Conservation (phyloP, 2,888 invertebrate genomes). For the Thereva unica region DNA sequence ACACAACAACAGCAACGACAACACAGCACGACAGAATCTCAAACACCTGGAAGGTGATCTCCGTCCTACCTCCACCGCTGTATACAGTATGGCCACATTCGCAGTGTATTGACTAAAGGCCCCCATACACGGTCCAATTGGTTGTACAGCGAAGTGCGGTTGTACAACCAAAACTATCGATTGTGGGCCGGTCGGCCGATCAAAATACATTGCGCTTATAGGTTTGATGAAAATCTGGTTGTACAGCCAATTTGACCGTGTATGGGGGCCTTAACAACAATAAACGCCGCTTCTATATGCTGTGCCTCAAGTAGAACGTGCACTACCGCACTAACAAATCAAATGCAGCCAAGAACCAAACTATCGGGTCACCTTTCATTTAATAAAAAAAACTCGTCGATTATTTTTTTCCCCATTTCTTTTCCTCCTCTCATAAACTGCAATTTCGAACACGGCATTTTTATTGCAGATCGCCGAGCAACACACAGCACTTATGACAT, state of each 20-base stretch:
- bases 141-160: too few relatives aligned
- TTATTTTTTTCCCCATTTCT: too few relatives aligned
- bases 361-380: too few relatives aligned
- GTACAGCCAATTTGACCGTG: too few relatives aligned
- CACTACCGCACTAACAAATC: neutral
- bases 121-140: too few relatives aligned
- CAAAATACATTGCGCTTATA: too few relatives aligned
- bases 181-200: too few relatives aligned
- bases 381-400: too few relatives aligned
- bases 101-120: conserved; percentile 25
- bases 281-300: conserved; percentile 7
- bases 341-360: too few relatives aligned
- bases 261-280: too few relatives aligned
- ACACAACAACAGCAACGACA: neutral
- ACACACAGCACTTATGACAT: conserved; percentile 19
- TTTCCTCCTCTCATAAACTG: neutral
- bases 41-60: neutral
- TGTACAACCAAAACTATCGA: too few relatives aligned
- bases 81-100: neutral
- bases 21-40: neutral
- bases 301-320: conserved; percentile 7
- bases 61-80: neutral
- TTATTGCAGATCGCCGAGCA: neutral
- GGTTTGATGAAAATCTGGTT: too few relatives aligned
- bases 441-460: conserved; percentile 25